A percentile compares a stretch with the other conserved stretches of the same genome.
These are phyloP conservation scores for Drosophila nigrodunni DNA, from an alignment of 1,140 invertebrate species.

Conservation along the genomic window DNA sequence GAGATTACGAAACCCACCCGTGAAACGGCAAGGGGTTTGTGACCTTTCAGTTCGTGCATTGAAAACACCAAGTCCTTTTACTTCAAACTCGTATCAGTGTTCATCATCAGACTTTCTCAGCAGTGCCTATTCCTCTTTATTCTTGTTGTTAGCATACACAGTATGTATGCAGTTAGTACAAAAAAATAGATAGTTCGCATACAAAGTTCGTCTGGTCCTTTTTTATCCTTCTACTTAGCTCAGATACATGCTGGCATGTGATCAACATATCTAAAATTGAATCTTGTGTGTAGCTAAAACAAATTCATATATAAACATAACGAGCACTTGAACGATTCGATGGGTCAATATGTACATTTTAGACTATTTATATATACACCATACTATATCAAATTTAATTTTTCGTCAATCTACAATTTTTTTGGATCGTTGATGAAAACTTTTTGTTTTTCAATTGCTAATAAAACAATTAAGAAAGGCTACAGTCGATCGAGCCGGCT, in stretches of 20 bases:
- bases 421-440: background rate
- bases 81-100: slow-evolving; percentile 47
- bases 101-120: slow-evolving; percentile 56
- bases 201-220: background rate
- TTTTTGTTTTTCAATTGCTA: too few relatives aligned
- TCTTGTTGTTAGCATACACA: slow-evolving; percentile 28
- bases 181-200: slow-evolving; percentile 47
- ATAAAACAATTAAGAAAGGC: too few relatives aligned
- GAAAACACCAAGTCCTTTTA: slow-evolving; percentile 26
- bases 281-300: slow-evolving; percentile 60
- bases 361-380: slow-evolving; percentile 15
- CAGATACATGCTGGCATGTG: slow-evolving; percentile 73
- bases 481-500: too few relatives aligned
- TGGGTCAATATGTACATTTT: background rate
- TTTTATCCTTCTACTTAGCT: slow-evolving; percentile 46
- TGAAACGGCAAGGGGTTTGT: background rate
- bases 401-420: slow-evolving; percentile 11
- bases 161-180: slow-evolving; percentile 40
- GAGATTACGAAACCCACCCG: background rate
- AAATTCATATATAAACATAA: slow-evolving; percentile 31
- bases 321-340: slow-evolving; percentile 52
- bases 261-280: slow-evolving; percentile 78
- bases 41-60: slow-evolving; percentile 28
- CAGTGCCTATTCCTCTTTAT: slow-evolving; percentile 58
- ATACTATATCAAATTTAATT: slow-evolving; percentile 1